These are phyloP conservation scores for roundworm (Caenorhabditis elegans) DNA, from an alignment of 1,140 invertebrate genomes.

Conservation along the genomic window WBcel235 BX284603.4:12010001-12010500, in stretches of 20 bases:
- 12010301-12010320: too few relatives aligned
- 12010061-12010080: not conserved
- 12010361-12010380: too few relatives aligned
- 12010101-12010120: slow-evolving; percentile 6
- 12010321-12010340: too few relatives aligned
- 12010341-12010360: too few relatives aligned
- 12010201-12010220: too few relatives aligned
- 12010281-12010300: too few relatives aligned
- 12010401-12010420: too few relatives aligned
- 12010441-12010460: too few relatives aligned
- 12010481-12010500: too few relatives aligned
- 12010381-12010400: too few relatives aligned
- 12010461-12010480: too few relatives aligned
- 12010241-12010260: not conserved
- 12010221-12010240: not conserved
- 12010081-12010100: not conserved
- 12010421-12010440: too few relatives aligned
- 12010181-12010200: not conserved
- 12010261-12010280: not conserved
- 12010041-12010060: slow-evolving; percentile 4
- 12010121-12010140: not conserved
- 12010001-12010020: slow-evolving; percentile 18
- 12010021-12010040: not conserved
- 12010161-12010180: slow-evolving; percentile 10
- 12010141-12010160: not conserved